A percentile compares a stretch with the other conserved stretches of the same genome.
Evolutionary conservation across 2,888 invertebrate species (phyloP).

Genomic region (Mactromeris polynyma): DNA sequence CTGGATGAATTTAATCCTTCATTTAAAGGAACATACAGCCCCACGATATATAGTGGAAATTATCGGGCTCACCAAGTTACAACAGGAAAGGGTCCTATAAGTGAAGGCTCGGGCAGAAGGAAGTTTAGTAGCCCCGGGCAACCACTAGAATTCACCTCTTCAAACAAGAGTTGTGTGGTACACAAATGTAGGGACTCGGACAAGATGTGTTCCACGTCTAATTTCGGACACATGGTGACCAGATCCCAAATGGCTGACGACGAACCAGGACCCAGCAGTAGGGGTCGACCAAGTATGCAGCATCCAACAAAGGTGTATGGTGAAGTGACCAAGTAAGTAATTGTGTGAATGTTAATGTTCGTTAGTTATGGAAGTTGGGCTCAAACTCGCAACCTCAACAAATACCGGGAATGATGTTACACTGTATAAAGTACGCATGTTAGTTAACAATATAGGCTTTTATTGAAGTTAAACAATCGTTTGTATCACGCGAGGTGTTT

Average conservation of each 20-base stretch:
- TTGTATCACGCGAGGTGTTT: no score
- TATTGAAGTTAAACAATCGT: no score
- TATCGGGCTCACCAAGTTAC: neutral
- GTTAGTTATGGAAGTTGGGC: no score
- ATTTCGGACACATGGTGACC: neutral
- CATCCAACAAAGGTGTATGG: conserved; percentile 95
- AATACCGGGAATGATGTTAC: no score
- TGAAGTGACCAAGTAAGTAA: conserved; percentile 94
- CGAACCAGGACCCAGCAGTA: conserved; percentile 88
- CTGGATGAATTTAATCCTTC: conserved; percentile 19
- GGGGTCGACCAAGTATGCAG: conserved; percentile 94
- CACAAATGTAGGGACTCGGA: neutral
- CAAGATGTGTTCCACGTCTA: neutral
- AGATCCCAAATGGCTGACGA: neutral
- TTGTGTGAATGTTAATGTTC: no score
- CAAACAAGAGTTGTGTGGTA: neutral
- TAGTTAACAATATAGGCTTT: no score
- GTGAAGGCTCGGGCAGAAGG: neutral
- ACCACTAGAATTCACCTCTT: neutral
- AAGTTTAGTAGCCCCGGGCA: neutral
- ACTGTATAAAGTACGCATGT: no score
- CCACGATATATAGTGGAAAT: neutral
- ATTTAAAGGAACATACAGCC: neutral
- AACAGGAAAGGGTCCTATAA: neutral
- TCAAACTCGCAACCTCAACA: no score